Conservation (phyloP, 1,140 invertebrate genomes). For the Drosophila nikananu region DNA sequence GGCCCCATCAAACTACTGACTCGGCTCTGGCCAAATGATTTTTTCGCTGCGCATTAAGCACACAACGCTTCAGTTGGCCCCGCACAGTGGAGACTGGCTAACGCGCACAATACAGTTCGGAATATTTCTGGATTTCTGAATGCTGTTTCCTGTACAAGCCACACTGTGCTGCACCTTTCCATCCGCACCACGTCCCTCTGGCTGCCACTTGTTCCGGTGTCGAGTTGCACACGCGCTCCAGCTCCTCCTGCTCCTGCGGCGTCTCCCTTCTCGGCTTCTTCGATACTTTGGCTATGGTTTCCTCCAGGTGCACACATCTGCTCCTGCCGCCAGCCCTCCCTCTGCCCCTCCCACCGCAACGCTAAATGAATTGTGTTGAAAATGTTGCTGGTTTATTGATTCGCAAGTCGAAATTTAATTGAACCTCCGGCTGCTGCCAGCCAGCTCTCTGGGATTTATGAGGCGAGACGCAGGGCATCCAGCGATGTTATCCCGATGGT, state of each 20-base stretch:
- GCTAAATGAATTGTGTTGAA: constrained; percentile 74
- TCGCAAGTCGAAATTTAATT: constrained; percentile 82
- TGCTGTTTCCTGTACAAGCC: background rate
- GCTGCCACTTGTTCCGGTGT: constrained; percentile 80
- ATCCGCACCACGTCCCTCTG: constrained; percentile 16
- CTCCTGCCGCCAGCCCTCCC: background rate
- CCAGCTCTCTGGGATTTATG: constrained; percentile 57
- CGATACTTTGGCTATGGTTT: constrained; percentile 30
- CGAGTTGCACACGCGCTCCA: constrained; percentile 68
- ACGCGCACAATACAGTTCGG: too few relatives aligned
- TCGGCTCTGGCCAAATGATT: constrained; percentile 44
- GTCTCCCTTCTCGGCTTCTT: constrained; percentile 19
- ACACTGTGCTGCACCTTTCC: constrained; percentile 21
- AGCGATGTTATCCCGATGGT: constrained; percentile 38
- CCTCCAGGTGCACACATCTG: constrained; percentile 64
- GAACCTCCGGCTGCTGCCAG: constrained; percentile 45
- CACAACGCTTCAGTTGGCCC: constrained; percentile 33
- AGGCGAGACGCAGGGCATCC: constrained; percentile 20
- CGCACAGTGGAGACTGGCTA: constrained; percentile 7
- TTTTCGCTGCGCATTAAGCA: constrained; percentile 49
- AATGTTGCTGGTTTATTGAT: constrained; percentile 80
- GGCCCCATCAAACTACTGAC: constrained; percentile 19
- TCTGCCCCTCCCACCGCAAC: background rate
- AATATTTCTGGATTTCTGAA: background rate
- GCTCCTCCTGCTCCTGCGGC: constrained; percentile 11